phyloP scores from a whole-genome alignment of 1,140 invertebrate species.

The Rhyacophila brunnea region DNA sequence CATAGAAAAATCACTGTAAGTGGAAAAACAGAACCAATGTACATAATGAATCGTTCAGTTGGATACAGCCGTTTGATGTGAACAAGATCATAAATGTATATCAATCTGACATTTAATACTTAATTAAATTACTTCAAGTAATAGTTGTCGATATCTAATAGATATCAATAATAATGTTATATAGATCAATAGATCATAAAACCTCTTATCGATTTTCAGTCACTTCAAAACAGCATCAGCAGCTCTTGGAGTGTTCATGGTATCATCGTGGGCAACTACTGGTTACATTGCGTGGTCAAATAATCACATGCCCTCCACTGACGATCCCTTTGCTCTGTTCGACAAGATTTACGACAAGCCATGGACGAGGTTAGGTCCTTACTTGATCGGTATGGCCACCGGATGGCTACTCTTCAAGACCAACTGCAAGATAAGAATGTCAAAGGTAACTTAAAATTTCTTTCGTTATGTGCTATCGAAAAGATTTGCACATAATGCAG shows the following conservation, averaged over 20 bases:
- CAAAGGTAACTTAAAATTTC: slow-evolving; percentile 65
- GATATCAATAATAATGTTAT: no score
- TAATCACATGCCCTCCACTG: slow-evolving; percentile 74
- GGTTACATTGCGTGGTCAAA: slow-evolving; percentile 76
- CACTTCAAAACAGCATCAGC: slow-evolving; percentile 72
- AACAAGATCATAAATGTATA: no score
- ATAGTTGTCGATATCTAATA: no score
- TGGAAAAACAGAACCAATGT: no score
- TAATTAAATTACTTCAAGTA: no score
- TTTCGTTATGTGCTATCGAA: no score
- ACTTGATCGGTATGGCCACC: slow-evolving; percentile 78
- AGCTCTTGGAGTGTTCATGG: slow-evolving; percentile 62
- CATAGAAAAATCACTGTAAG: no score
- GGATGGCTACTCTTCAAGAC: slow-evolving; percentile 82
- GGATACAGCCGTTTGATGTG: no score
- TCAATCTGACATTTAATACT: no score
- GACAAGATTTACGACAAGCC: slow-evolving; percentile 88
- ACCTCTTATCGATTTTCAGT: slow-evolving; percentile 53
- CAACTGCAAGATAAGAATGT: slow-evolving; percentile 75
- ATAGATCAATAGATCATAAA: no score
- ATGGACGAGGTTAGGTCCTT: slow-evolving; percentile 79
- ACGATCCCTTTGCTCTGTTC: slow-evolving; percentile 79
- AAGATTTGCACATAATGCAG: no score
- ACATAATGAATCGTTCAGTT: no score
- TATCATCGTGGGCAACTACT: slow-evolving; percentile 76